Conservation (phyloP, 2,888 invertebrate genomes). For the Dynastes tityus region DNA sequence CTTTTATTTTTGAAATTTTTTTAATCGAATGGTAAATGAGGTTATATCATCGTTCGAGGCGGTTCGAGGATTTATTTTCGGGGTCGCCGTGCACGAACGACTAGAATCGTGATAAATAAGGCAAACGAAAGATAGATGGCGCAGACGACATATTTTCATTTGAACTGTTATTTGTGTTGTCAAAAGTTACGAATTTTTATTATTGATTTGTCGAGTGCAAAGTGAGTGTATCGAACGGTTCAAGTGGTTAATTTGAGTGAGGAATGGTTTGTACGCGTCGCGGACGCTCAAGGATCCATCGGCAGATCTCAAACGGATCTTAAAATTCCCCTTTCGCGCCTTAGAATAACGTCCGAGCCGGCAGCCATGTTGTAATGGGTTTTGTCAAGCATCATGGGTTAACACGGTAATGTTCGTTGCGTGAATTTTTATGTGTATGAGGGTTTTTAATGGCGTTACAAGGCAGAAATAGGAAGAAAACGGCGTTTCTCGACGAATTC, state of each 20-base stretch:
- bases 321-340: conserved; percentile 66
- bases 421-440: conserved; percentile 58
- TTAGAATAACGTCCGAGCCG: conserved; percentile 69
- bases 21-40: not conserved
- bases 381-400: conserved; percentile 71
- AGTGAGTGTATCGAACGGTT: conserved; percentile 40
- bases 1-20: too few species aligned
- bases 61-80: not conserved
- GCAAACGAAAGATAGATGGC: conserved; percentile 60
- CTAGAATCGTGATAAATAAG: conserved; percentile 7
- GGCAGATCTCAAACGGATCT: conserved; percentile 51
- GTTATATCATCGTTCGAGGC: not conserved
- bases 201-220: conserved; percentile 58
- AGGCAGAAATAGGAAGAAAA: conserved; percentile 57
- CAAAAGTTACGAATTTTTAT: conserved; percentile 69
- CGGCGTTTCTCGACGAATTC: conserved; percentile 62
- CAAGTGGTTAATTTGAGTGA: conserved; percentile 43
- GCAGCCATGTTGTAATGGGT: conserved; percentile 71
- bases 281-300: conserved; percentile 22
- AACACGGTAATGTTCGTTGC: conserved; percentile 65
- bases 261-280: conserved; percentile 31
- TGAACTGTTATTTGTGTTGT: conserved; percentile 69
- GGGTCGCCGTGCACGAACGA: not conserved
- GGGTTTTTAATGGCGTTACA: conserved; percentile 56
- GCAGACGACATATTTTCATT: conserved; percentile 62